Conservation (phyloP, 2,113 vertebrate species). For the Corydoras maculifer region DNA sequence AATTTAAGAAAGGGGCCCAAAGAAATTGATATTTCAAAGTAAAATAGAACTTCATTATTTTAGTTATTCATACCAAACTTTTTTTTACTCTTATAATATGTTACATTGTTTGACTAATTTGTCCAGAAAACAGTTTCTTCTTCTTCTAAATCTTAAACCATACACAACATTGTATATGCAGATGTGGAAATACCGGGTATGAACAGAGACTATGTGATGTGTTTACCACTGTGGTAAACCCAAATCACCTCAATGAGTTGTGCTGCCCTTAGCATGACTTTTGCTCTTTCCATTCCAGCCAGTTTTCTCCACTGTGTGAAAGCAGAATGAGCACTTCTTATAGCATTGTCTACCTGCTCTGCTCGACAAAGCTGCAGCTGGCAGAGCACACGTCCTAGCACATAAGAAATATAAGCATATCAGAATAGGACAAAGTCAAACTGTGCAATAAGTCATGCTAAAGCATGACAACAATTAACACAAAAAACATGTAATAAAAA, state of each 20-base stretch:
- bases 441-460: not conserved
- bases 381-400: constrained; percentile 77
- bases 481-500: not conserved
- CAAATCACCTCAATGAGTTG: constrained; percentile 78
- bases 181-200: too few relatives aligned
- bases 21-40: too few relatives aligned
- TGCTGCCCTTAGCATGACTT: constrained; percentile 83
- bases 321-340: constrained; percentile 74
- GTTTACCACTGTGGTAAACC: not conserved
- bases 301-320: constrained; percentile 80
- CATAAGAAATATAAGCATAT: not conserved
- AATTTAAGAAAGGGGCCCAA: too few relatives aligned
- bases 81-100: too few relatives aligned
- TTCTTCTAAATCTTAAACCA: too few relatives aligned
- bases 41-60: too few relatives aligned
- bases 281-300: constrained; percentile 86
- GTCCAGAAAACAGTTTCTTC: too few relatives aligned
- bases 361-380: constrained; percentile 75
- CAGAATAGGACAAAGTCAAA: constrained; percentile 7
- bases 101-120: too few relatives aligned
- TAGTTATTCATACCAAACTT: too few relatives aligned
- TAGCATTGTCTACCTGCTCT: constrained; percentile 77
- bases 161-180: too few relatives aligned
- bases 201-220: too few relatives aligned
- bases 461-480: not conserved